Conservation (phyloP, 2,113 vertebrate species). For the Scolopax mira region DNA sequence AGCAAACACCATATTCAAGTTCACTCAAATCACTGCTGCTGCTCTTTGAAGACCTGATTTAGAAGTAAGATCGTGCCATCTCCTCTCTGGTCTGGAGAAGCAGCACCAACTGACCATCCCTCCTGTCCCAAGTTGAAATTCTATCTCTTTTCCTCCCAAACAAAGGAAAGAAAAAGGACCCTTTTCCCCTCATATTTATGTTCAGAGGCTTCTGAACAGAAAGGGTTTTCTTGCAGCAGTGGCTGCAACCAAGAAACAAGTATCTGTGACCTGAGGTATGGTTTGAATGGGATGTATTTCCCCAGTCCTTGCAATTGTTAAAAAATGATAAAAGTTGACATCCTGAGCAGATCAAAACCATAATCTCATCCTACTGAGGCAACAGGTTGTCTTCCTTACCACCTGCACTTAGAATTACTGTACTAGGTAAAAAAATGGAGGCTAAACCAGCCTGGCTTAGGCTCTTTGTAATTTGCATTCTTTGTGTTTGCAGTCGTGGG, state of each 20-base stretch:
- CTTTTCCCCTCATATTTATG: background rate
- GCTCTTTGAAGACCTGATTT: background rate
- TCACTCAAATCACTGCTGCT: background rate
- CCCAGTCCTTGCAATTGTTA: background rate
- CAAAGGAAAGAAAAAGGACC: background rate
- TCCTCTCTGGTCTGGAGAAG: background rate
- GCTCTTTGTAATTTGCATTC: no score
- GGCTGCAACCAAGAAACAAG: background rate
- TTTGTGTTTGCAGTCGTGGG: background rate
- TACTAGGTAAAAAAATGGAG: background rate
- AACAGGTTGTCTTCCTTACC: background rate
- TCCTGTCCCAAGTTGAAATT: background rate
- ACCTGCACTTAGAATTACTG: background rate
- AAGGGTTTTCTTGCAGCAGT: no score
- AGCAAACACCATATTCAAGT: background rate
- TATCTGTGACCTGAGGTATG: background rate
- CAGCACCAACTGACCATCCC: background rate
- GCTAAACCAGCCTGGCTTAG: background rate
- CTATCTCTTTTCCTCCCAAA: background rate
- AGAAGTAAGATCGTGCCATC: background rate
- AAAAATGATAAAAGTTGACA: background rate
- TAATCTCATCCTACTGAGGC: background rate
- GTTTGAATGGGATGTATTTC: background rate
- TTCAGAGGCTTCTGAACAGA: background rate
- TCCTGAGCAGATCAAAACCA: background rate